These are phyloP conservation scores for Tokudaia tokunoshimensis DNA, from an alignment of 2,797 vertebrate genomes.

Conservation along the genomic window DNA sequence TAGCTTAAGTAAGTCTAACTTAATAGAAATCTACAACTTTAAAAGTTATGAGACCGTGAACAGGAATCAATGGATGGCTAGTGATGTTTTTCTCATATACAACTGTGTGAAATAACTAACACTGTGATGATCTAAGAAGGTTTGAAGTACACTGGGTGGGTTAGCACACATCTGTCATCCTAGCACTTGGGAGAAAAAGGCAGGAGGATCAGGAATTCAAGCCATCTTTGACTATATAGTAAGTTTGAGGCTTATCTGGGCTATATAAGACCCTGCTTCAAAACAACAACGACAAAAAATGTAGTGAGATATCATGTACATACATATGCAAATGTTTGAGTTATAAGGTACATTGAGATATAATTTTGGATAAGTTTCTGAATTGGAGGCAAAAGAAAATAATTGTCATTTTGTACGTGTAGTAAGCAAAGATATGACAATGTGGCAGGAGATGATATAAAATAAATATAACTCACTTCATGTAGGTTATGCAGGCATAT, in stretches of 20 bases:
- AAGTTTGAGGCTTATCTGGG: not conserved
- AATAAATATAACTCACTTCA: not conserved
- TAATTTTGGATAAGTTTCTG: not conserved
- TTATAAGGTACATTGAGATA: not conserved
- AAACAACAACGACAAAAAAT: not conserved
- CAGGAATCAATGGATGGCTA: rapidly evolving
- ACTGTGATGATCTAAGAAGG: not conserved
- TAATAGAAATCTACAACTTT: not conserved
- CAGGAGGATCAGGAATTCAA: not conserved
- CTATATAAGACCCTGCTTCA: not conserved
- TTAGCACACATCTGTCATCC: not conserved
- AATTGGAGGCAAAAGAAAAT: not conserved
- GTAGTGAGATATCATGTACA: not conserved
- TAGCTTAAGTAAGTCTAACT: not conserved
- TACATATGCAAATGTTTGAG: not conserved
- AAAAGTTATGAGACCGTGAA: not conserved
- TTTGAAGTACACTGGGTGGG: not conserved
- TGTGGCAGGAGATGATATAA: not conserved
- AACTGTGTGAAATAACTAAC: not conserved
- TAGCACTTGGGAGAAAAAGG: not conserved
- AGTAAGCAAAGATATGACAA: not conserved
- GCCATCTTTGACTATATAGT: not conserved
- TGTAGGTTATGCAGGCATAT: no score
- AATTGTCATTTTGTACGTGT: not conserved
- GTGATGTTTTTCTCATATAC: not conserved